Percentiles rank a stretch among this genome's conserved stretches.
These are phyloP conservation scores for Coelopa frigida DNA, from an alignment of 1,140 invertebrate species.

Conservation along the genomic window DNA sequence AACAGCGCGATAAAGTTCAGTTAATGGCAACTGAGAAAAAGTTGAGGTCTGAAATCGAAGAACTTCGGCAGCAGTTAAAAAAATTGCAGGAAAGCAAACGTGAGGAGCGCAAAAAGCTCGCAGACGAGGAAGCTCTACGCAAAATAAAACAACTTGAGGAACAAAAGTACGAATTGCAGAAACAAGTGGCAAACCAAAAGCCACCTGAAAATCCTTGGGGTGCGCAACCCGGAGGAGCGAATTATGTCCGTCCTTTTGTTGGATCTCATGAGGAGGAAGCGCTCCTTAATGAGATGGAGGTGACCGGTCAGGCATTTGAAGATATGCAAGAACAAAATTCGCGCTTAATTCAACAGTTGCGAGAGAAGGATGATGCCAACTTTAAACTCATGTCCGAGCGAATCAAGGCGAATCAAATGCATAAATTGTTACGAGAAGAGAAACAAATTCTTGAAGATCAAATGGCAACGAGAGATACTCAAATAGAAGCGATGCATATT, in stretches of 20 bases:
- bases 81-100: slow-evolving; percentile 86
- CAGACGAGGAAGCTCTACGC: slow-evolving; percentile 88
- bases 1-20: slow-evolving; percentile 92
- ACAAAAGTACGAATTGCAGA: slow-evolving; percentile 74
- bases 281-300: slow-evolving; percentile 96
- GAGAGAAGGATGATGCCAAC: slow-evolving; percentile 98
- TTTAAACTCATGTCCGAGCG: slow-evolving; percentile 98
- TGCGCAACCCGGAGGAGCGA: slow-evolving; percentile 18
- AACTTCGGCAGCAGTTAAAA: slow-evolving; percentile 74
- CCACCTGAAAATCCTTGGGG: slow-evolving; percentile 59
- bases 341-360: slow-evolving; percentile 86
- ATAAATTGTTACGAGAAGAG: slow-evolving; percentile 90
- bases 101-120: slow-evolving; percentile 84
- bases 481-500: slow-evolving; percentile 92
- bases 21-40: slow-evolving; percentile 93
- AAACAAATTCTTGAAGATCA: slow-evolving; percentile 45
- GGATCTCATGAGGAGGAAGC: slow-evolving; percentile 88
- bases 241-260: slow-evolving; percentile 53
- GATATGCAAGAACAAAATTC: slow-evolving; percentile 99
- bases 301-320: slow-evolving; percentile 97
- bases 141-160: slow-evolving; percentile 95
- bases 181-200: slow-evolving; percentile 77
- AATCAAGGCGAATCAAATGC: slow-evolving; percentile 94
- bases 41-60: slow-evolving; percentile 79
- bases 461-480: slow-evolving; percentile 74